A percentile compares a stretch with the other conserved stretches of the same genome.
Evolutionary conservation across 1,140 invertebrate genomes (phyloP).

Genomic region (Brachionus plicatilis): DNA sequence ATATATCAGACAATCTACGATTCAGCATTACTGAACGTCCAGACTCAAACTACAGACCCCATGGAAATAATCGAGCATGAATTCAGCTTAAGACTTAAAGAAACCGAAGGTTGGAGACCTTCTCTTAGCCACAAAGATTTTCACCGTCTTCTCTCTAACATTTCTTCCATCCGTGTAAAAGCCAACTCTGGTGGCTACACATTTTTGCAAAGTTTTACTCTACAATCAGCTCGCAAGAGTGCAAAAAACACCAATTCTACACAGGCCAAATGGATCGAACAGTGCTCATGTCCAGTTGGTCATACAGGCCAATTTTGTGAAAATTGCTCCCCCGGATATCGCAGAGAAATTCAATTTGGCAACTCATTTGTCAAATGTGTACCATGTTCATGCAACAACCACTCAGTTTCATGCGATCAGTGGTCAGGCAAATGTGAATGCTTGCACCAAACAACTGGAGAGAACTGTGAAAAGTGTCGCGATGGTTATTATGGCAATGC

Average conservation of each 20-base stretch:
- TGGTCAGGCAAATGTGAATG: constrained; percentile 93
- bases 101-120: constrained; percentile 31
- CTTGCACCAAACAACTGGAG: constrained; percentile 87
- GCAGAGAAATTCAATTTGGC: constrained; percentile 78
- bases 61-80: background rate
- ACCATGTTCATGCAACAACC: constrained; percentile 88
- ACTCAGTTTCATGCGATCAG: constrained; percentile 89
- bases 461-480: constrained; percentile 86
- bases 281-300: constrained; percentile 82
- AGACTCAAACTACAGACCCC: background rate
- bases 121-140: background rate
- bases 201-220: constrained; percentile 6
- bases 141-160: constrained; percentile 28
- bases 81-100: constrained; percentile 3
- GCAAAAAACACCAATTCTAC: background rate
- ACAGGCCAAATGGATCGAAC: constrained; percentile 81
- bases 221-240: background rate
- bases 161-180: constrained; percentile 12
- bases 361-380: constrained; percentile 87
- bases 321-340: constrained; percentile 84
- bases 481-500: constrained; percentile 92
- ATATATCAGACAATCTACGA: constrained; percentile 21
- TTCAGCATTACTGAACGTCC: background rate
- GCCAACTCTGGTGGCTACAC: background rate
- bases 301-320: constrained; percentile 92